Base-by-base conservation (phyloP, 2,797 vertebrate genomes). In the Ceyx erithaca region DNA sequence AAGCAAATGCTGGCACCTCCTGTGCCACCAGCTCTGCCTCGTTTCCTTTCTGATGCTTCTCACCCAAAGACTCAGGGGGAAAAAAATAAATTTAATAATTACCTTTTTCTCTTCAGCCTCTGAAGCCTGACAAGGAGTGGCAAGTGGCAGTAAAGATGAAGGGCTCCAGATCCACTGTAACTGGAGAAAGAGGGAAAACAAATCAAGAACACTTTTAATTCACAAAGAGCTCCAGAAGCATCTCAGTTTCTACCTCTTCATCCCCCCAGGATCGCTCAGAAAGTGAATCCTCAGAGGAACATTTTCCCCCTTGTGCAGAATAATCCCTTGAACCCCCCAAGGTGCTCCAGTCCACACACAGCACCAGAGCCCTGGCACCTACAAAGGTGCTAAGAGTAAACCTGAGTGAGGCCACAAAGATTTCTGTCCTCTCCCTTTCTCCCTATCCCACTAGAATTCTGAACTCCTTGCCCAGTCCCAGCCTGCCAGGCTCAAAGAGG, bases 301-400 rank as follows among this genome's bases (percentile, higher is more conserved):
- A 1, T 33, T 55, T 37, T 2, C 16, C 35, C 25, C 20, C 45
- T 28, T 26, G 41, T 28, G 25, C 59, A 37, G 63, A 64, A 48
- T 26, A 68, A 80, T 48, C 49, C 55, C 35, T 25, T 37, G 28
- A 73, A 19, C 58, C 67, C 82, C 55, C 41, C 94, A 95, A 91
- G 61, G 2, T 4, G 57, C 9, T 77, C 57, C 79, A 61, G 57
- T 57, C 79, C 48, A 67, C 46, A 35, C 49, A 13, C 88, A 69
- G n/a, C n/a, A 87, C 51, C 59, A 31, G 21, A 31, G 81, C 92
- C 72, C 89, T 80, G 89, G 76, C 87, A 57, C 59, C 91, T 75
- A 80, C 91, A 89, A 78, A 94, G 94, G 83, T 3, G 26, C 92
- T 13, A 37, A 90, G 87, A 23, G 46, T 26, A 59, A 49, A 51